These are phyloP conservation scores for Protaetia brevitarsis DNA, from an alignment of 1,140 invertebrate species.

Conservation along the genomic window DNA sequence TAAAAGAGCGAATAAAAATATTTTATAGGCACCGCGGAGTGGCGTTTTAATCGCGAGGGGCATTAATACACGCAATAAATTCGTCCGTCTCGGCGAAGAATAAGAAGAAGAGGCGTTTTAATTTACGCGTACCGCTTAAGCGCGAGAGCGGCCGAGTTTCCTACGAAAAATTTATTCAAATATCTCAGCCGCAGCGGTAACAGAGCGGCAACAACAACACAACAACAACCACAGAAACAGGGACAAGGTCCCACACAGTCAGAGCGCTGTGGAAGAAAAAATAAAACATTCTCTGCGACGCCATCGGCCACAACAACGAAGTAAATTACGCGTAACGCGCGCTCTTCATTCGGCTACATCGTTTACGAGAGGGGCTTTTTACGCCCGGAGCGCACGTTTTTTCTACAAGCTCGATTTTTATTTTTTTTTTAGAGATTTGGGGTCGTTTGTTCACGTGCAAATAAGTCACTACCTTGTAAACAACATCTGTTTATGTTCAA, in stretches of 20 bases:
- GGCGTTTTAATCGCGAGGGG: conserved; percentile 1
- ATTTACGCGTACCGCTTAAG: conserved; percentile 7
- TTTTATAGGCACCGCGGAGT: conserved; percentile 5
- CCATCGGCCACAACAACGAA: neutral
- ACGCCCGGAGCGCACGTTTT: neutral
- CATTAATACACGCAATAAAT: conserved; percentile 14
- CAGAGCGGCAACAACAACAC: neutral
- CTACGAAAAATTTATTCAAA: conserved; percentile 13
- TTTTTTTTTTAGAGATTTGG: neutral
- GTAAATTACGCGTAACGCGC: conserved; percentile 17
- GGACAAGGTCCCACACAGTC: too few relatives aligned
- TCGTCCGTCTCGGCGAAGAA: too few relatives aligned
- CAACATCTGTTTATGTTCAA: too few relatives aligned
- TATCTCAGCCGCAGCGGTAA: neutral
- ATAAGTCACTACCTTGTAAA: too few relatives aligned
- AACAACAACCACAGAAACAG: too few relatives aligned
- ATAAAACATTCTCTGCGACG: neutral
- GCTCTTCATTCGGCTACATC: conserved; percentile 12
- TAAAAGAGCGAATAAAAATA: conserved; percentile 12
- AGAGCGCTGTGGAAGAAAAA: too few relatives aligned
- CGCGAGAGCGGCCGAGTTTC: neutral
- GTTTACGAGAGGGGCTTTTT: conserved; percentile 12
- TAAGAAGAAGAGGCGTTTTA: conserved; percentile 8
- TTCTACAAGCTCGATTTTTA: neutral
- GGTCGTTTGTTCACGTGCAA: neutral